Conservation (phyloP, 1,140 invertebrate species). For the Oreohelix idahoensis region DNA sequence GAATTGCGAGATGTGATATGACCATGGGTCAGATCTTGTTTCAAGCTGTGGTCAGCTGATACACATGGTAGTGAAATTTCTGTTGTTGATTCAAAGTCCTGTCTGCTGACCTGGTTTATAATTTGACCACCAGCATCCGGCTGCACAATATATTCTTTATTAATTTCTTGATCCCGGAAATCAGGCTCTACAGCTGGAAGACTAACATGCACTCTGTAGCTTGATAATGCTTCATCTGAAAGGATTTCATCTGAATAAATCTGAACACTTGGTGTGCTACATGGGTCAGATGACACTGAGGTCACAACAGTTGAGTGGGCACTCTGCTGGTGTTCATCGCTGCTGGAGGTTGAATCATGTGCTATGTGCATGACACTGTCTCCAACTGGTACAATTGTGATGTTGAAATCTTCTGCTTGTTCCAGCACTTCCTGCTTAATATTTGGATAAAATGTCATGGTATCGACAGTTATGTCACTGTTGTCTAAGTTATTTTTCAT, state of each 20-base stretch:
- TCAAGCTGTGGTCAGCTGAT: background rate
- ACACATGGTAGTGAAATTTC: background rate
- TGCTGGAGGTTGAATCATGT: background rate
- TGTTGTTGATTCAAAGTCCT: background rate
- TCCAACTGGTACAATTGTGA: constrained; percentile 1
- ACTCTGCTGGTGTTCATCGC: background rate
- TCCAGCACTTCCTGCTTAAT: constrained; percentile 13
- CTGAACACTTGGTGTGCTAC: background rate
- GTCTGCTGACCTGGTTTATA: background rate
- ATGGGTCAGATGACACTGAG: background rate
- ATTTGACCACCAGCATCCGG: background rate
- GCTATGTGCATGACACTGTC: constrained; percentile 18
- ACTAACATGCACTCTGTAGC: background rate
- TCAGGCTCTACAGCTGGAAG: background rate
- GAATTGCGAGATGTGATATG: constrained; percentile 11
- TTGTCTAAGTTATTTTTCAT: background rate
- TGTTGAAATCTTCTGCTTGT: constrained; percentile 3
- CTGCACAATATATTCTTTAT: background rate
- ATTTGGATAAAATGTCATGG: constrained; percentile 17
- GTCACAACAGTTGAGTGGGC: background rate
- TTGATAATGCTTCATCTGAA: background rate
- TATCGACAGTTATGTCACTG: background rate
- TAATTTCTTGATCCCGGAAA: background rate
- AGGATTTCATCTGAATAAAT: background rate
- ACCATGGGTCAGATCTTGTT: background rate